Evolutionary conservation across 2,888 invertebrate species (phyloP).

Genomic region (Cheilosia grossa): DNA sequence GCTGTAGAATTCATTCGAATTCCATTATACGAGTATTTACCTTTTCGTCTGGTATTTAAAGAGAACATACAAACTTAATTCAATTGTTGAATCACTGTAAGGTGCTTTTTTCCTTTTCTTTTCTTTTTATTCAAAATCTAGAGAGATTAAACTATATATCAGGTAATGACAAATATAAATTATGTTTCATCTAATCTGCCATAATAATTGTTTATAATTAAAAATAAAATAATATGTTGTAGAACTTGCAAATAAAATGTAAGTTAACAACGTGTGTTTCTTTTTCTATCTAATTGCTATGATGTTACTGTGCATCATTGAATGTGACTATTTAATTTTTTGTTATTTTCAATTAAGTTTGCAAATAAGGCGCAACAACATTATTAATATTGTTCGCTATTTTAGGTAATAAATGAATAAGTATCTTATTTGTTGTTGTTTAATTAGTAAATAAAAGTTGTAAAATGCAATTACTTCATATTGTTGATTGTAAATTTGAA

Average conservation of each 20-base stretch:
- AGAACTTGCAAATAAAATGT: conserved; percentile 37
- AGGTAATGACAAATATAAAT: conserved; percentile 17
- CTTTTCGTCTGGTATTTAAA: too few species aligned
- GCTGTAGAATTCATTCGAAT: too few species aligned
- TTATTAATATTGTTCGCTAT: conserved; percentile 57
- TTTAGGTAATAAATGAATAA: conserved; percentile 56
- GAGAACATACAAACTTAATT: neutral
- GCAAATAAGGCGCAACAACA: conserved; percentile 42
- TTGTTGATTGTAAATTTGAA: conserved; percentile 36
- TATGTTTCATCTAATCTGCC: conserved; percentile 59
- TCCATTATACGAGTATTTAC: too few species aligned
- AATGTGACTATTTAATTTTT: conserved; percentile 58
- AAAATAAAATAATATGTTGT: conserved; percentile 11
- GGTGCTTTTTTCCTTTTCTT: neutral
- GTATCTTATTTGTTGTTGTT: conserved; percentile 71
- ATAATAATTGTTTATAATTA: conserved; percentile 52
- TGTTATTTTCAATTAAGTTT: conserved; percentile 35
- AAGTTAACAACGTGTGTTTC: conserved; percentile 20
- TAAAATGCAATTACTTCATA: conserved; percentile 55
- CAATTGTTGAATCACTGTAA: conserved; percentile 9
- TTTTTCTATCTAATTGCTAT: conserved; percentile 26
- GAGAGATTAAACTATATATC: neutral
- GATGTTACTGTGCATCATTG: conserved; percentile 42
- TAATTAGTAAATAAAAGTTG: conserved; percentile 58
- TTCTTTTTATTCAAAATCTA: neutral